Conservation (phyloP, 2,113 vertebrate genomes). For the Carollia perspicillata region DNA sequence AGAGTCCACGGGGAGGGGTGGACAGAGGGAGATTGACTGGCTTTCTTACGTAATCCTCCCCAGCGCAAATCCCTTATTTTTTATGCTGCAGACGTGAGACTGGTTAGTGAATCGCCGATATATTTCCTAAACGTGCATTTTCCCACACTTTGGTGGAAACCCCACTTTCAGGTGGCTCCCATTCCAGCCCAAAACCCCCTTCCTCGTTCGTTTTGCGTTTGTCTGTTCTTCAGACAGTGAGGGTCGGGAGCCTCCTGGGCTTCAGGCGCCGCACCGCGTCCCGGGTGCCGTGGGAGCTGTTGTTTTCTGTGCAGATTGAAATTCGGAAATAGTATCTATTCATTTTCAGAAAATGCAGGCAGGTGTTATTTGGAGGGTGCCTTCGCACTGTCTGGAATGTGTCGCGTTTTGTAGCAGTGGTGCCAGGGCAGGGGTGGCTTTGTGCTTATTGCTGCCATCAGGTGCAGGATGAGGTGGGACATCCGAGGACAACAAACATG, state of each 20-base stretch:
- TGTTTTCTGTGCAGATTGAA: not conserved
- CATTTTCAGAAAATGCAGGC: not conserved
- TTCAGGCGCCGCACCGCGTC: not conserved
- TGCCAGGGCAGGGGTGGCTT: not conserved
- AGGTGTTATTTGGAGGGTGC: not conserved
- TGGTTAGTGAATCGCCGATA: too few relatives aligned
- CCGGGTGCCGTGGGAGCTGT: not conserved
- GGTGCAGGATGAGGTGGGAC: not conserved
- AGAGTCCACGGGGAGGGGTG: not conserved
- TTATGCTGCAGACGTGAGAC: not conserved
- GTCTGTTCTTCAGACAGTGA: not conserved
- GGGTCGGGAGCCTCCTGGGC: fast-evolving
- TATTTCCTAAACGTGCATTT: not conserved
- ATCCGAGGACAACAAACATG: fast-evolving
- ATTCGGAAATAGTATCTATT: not conserved
- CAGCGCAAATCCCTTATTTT: not conserved
- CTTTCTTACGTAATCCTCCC: not conserved
- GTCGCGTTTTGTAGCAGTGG: fast-evolving
- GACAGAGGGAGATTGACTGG: not conserved
- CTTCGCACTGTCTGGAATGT: not conserved
- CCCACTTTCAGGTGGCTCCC: not conserved
- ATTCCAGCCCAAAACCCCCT: not conserved
- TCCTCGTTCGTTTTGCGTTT: fast-evolving
- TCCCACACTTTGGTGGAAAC: not conserved
- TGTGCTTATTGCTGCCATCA: not conserved